Evolutionary conservation across 2,113 vertebrate genomes (phyloP).

Genomic region (Oreochromis spilurus): DNA sequence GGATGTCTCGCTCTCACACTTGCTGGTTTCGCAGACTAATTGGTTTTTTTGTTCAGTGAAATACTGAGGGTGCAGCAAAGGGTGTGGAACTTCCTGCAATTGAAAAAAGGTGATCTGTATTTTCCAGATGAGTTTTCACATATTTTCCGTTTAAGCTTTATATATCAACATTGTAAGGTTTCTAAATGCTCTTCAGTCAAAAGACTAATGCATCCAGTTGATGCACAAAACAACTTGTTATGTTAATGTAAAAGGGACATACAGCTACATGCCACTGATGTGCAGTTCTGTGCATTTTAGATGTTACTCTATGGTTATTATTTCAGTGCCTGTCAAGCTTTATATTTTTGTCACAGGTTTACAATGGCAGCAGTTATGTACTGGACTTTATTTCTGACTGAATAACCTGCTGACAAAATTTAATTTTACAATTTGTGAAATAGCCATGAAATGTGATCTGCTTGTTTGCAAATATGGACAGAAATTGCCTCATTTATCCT

Average conservation of each 20-base stretch:
- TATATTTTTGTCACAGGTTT: background rate
- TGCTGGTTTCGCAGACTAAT: background rate
- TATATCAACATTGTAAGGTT: background rate
- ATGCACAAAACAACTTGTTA: background rate
- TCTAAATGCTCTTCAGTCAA: background rate
- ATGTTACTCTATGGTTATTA: background rate
- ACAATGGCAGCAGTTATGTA: background rate
- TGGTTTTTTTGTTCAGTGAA: background rate
- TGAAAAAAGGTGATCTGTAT: background rate
- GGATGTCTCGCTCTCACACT: background rate
- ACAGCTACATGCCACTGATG: background rate
- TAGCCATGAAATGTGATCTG: background rate
- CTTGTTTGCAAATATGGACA: background rate
- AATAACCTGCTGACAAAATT: background rate
- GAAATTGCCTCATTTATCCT: background rate
- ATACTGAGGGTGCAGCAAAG: background rate
- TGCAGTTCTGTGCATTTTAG: background rate
- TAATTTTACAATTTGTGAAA: background rate
- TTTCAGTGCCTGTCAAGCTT: background rate
- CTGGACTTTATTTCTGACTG: background rate
- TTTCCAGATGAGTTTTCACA: slow-evolving; percentile 17
- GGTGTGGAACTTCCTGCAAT: slow-evolving; percentile 58
- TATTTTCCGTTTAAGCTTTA: background rate
- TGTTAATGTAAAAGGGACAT: background rate
- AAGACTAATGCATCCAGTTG: background rate